phyloP scores from a whole-genome alignment of 2,888 invertebrate species.

The Pilophorus perplexus region DNA sequence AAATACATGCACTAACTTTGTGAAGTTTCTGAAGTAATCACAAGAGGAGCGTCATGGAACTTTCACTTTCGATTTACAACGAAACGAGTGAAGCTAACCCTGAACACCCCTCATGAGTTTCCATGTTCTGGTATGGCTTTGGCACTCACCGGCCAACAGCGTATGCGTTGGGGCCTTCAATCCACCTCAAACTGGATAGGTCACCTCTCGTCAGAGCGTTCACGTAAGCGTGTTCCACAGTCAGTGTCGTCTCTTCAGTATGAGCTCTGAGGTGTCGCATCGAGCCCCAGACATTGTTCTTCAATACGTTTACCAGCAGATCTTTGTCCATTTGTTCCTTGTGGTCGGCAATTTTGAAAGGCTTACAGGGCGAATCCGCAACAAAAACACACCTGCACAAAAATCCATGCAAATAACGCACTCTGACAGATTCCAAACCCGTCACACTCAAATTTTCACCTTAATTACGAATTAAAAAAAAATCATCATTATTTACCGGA shows the following conservation, averaged over 20 bases:
- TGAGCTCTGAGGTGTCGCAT: slow-evolving; percentile 76
- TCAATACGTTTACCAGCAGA: slow-evolving; percentile 80
- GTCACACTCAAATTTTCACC: too few species aligned
- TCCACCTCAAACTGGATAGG: slow-evolving; percentile 87
- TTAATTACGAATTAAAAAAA: too few species aligned
- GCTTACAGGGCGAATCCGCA: slow-evolving; percentile 58
- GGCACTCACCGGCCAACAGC: slow-evolving; percentile 24
- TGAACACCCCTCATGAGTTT: too few species aligned
- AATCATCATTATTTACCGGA: slow-evolving; percentile 59
- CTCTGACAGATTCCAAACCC: too few species aligned
- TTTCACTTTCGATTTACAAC: too few species aligned
- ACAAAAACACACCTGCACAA: slow-evolving; percentile 59
- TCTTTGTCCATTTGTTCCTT: slow-evolving; percentile 67
- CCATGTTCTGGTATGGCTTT: too few species aligned
- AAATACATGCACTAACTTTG: not conserved
- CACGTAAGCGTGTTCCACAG: slow-evolving; percentile 89
- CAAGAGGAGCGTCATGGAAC: too few species aligned
- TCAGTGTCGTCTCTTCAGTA: slow-evolving; percentile 50
- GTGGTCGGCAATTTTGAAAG: slow-evolving; percentile 68
- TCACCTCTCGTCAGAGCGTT: slow-evolving; percentile 92
- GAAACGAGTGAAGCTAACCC: too few species aligned
- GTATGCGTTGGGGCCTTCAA: slow-evolving; percentile 71
- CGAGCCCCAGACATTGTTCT: slow-evolving; percentile 75
- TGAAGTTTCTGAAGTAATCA: not conserved
- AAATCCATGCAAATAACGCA: too few species aligned